Conservation (phyloP, 2,113 vertebrate genomes). For the Chaetorhynchus papuensis region DNA sequence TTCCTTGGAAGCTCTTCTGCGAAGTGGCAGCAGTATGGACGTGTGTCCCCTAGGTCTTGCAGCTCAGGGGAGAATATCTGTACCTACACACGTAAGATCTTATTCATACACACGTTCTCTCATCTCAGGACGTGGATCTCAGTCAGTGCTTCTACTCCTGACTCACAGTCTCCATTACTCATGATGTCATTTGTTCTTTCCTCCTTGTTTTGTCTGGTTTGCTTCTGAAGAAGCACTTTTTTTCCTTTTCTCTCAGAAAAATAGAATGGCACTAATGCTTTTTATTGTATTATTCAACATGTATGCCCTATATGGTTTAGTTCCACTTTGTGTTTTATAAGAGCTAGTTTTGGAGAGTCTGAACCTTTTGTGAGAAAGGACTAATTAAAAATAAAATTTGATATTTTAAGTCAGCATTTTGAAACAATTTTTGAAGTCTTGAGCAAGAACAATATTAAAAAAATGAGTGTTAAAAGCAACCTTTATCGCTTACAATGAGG, state of each 20-base stretch:
- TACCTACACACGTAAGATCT: neutral
- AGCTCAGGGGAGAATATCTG: neutral
- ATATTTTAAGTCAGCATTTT: neutral
- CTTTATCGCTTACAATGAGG: neutral
- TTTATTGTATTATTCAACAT: neutral
- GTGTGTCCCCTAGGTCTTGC: neutral
- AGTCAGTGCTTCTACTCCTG: neutral
- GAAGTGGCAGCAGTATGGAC: neutral
- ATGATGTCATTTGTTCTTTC: neutral
- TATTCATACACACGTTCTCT: neutral
- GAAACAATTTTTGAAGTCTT: neutral
- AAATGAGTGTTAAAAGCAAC: neutral
- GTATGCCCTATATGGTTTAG: neutral
- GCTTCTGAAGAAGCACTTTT: neutral
- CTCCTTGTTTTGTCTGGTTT: neutral
- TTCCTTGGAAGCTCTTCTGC: neutral
- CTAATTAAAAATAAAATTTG: neutral
- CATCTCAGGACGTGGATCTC: neutral
- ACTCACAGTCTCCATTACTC: neutral
- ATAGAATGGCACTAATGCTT: neutral
- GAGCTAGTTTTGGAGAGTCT: neutral
- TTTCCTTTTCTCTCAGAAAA: neutral
- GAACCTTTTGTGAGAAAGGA: neutral
- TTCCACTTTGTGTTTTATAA: neutral
- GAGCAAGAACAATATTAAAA: neutral